These are phyloP conservation scores for Spilarctia lutea DNA, from an alignment of 2,888 invertebrate species.

Conservation along the genomic window DNA sequence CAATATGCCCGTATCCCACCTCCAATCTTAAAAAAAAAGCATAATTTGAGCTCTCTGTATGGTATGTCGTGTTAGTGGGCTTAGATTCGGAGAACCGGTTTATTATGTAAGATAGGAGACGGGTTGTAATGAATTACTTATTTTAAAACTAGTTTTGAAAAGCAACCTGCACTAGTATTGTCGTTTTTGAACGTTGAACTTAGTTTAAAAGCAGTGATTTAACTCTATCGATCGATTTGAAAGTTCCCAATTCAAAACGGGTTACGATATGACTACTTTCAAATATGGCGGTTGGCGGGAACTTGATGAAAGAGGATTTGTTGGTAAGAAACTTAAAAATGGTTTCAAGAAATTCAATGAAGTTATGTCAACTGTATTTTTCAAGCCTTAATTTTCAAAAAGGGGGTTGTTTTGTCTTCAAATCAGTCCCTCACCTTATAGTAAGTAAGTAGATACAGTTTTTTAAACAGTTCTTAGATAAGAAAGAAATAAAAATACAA, in stretches of 20 bases:
- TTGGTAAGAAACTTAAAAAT: not conserved
- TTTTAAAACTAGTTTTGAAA: conserved; percentile 40
- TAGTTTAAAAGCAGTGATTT: not conserved
- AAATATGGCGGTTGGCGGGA: not conserved
- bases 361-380: no score
- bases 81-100: conserved; percentile 45
- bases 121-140: conserved; percentile 41
- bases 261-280: not conserved
- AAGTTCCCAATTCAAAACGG: conserved; percentile 2
- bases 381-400: no score
- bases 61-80: conserved; percentile 21
- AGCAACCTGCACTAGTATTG: conserved; percentile 34
- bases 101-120: conserved; percentile 32
- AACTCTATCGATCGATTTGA: conserved; percentile 6
- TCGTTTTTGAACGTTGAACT: conserved; percentile 23
- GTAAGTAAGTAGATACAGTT: no score
- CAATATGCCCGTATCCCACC: conserved; percentile 63
- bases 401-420: no score
- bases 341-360: not conserved
- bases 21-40: conserved; percentile 39
- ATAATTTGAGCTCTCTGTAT: conserved; percentile 22
- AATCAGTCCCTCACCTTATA: no score
- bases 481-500: not conserved
- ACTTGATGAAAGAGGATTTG: not conserved
- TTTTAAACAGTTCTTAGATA: no score